These are phyloP conservation scores for Maniola hyperantus DNA, from an alignment of 2,888 invertebrate species.

Conservation along the genomic window DNA sequence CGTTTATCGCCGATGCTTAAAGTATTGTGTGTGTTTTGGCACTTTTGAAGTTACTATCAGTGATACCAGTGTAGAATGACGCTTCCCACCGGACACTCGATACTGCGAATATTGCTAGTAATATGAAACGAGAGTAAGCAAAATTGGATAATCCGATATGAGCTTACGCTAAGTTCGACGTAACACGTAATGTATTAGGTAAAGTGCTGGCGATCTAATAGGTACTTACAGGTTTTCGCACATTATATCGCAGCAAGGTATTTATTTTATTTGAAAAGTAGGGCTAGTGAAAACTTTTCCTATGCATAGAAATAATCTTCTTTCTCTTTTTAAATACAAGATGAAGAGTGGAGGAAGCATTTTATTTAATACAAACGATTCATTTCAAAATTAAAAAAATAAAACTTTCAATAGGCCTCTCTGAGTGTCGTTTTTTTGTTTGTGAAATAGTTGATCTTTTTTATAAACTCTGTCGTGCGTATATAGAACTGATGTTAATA, in stretches of 20 bases:
- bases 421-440: background rate
- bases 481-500: constrained; percentile 41
- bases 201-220: background rate
- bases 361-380: too few species aligned
- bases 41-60: constrained; percentile 50
- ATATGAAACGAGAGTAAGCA: constrained; percentile 8
- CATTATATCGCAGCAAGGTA: background rate
- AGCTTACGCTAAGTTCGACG: constrained; percentile 12
- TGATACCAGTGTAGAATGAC: constrained; percentile 47
- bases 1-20: background rate
- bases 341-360: too few species aligned
- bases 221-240: background rate
- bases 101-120: constrained; percentile 23
- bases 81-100: constrained; percentile 31
- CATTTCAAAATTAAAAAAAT: too few species aligned
- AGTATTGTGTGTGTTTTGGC: background rate
- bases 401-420: too few species aligned
- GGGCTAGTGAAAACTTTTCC: too few species aligned
- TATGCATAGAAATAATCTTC: too few species aligned
- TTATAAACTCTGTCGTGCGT: constrained; percentile 1
- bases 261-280: too few species aligned
- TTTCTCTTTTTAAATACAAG: too few species aligned
- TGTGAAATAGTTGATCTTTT: background rate
- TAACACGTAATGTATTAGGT: background rate
- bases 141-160: constrained; percentile 25